A percentile compares a stretch with the other conserved stretches of the same genome.
These are phyloP conservation scores for Shinisaurus crocodilurus DNA, from an alignment of 2,113 vertebrate species.

Conservation along the genomic window DNA sequence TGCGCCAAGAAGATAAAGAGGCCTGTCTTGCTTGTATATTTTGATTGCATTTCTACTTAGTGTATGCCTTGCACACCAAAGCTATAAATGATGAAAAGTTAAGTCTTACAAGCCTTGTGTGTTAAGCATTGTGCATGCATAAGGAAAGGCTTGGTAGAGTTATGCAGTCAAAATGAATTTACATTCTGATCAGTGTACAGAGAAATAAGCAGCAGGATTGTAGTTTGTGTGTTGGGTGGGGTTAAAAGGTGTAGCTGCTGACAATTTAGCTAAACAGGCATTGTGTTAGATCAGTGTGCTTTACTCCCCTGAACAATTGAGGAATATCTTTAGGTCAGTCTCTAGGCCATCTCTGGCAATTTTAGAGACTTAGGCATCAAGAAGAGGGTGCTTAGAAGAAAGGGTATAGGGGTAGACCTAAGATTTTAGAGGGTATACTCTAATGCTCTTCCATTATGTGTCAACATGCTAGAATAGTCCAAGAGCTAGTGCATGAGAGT, in stretches of 20 bases:
- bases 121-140: neutral
- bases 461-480: neutral
- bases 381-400: neutral
- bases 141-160: neutral
- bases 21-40: neutral
- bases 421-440: neutral
- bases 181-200: neutral
- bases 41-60: neutral
- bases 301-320: neutral
- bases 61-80: neutral
- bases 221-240: neutral
- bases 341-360: neutral
- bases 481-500: neutral
- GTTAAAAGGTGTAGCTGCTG: neutral
- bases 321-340: neutral
- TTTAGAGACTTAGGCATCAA: neutral
- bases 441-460: neutral
- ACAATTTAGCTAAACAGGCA: neutral
- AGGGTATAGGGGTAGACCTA: too few relatives aligned
- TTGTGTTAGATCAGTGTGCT: neutral
- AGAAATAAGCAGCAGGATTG: neutral
- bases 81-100: neutral
- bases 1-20: constrained; percentile 18
- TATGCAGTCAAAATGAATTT: constrained; percentile 15
- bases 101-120: neutral